phyloP scores from a whole-genome alignment of 2,888 invertebrate genomes.

The Lochmaea capreae region DNA sequence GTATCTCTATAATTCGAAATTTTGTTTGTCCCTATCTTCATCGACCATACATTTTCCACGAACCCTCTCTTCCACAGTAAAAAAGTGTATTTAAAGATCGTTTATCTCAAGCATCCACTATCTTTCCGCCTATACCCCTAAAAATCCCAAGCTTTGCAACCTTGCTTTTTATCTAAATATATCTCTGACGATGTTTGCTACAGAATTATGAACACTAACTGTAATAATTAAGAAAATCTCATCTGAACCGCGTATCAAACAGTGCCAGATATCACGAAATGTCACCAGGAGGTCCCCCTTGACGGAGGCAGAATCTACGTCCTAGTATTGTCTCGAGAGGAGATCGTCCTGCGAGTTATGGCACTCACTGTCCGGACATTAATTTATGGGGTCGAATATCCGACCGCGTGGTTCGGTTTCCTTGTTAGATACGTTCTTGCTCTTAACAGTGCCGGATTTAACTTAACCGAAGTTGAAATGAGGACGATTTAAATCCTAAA shows the following conservation, averaged over 20 bases:
- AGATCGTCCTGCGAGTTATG: constrained; percentile 39
- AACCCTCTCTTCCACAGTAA: background rate
- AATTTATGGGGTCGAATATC: constrained; percentile 38
- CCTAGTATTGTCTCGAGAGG: constrained; percentile 35
- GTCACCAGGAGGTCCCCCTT: constrained; percentile 26
- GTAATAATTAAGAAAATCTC: constrained; percentile 32
- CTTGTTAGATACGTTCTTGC: constrained; percentile 13
- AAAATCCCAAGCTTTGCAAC: background rate
- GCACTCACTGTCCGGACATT: constrained; percentile 32
- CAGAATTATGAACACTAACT: constrained; percentile 39
- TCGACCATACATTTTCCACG: background rate
- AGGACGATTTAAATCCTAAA: background rate
- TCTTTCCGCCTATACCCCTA: background rate
- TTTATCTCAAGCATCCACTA: background rate
- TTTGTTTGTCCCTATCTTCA: background rate
- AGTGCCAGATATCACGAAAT: constrained; percentile 25
- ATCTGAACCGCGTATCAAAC: constrained; percentile 12
- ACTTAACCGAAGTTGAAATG: background rate
- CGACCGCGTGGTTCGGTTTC: constrained; percentile 22
- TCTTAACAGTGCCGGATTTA: background rate
- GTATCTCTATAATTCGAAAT: background rate
- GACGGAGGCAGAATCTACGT: constrained; percentile 18
- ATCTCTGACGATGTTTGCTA: constrained; percentile 47
- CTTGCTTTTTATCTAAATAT: constrained; percentile 8
- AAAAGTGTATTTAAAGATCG: background rate